Base-by-base conservation (phyloP, 2,888 invertebrate species). In the Trichogramma dendrolimi region DNA sequence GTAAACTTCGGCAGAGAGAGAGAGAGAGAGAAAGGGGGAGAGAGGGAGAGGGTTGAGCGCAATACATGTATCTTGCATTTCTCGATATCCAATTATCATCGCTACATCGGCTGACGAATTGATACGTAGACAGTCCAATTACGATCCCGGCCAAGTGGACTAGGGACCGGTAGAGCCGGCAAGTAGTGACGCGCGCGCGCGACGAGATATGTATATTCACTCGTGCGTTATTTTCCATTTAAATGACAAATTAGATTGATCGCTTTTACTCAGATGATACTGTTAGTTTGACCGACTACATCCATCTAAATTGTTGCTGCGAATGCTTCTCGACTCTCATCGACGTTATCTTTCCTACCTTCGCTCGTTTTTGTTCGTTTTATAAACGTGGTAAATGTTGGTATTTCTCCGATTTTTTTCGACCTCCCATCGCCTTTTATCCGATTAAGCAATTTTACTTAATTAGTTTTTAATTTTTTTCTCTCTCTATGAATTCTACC, bases 11-110 rank as follows among this genome's bases (percentile, higher is more conserved):
- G 27, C 27, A 27, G 27, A 27, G 27, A 14, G 14, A 27, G 27
- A 27, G 3, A 27, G 27, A 27, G 27, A 14, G 14, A 27, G 27
- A 27, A 27, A 27, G 27, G 27, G 27, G 27, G 27, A 2, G 27
- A 27, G 27, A 2, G 27, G 27, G 27, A 27, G 2, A 52, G 40
- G n/a, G 43, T 38, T 6, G 4, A 6, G 40, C 10, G 39, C 56
- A 38, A 52, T 41, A 38, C 64, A 61, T 59, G 58, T 58, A 61
- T 61, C 61, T 59, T 59, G 58, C 61, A 59, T 55, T 59, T 60
- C 61, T 61, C 61, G 49, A 64, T 56, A 59, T 64, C 57, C 64
- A 64, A 64, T 64, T 59, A 64, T 64, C 64, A 59, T 64, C 54
- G 49, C 51, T 42, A 47, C 39, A 27, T 47, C 58, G 54, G 49